phyloP scores from a whole-genome alignment of 2,113 vertebrate genomes.

The Myotis davidii region DNA sequence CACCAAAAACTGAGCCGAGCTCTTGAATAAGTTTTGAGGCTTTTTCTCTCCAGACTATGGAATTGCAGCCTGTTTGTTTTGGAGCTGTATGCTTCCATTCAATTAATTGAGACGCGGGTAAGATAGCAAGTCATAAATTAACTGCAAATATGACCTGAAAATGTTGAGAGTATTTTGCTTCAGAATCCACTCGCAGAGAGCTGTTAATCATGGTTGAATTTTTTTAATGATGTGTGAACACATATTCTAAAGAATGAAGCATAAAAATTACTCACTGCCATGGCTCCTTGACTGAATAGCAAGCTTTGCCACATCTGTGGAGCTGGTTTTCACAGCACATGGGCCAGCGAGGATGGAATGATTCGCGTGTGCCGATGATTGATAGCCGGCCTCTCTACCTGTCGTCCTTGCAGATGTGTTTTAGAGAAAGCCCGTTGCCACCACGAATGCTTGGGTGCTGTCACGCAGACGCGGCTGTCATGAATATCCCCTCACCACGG shows the following conservation, averaged over 20 bases:
- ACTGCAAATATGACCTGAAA: conserved; percentile 49
- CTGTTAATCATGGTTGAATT: conserved; percentile 22
- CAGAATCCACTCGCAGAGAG: neutral
- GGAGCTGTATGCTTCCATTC: conserved; percentile 28
- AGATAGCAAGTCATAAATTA: conserved; percentile 55
- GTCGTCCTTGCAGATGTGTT: conserved; percentile 77
- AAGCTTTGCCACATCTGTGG: conserved; percentile 6
- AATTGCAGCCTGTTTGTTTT: conserved; percentile 50
- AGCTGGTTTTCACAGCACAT: conserved; percentile 66
- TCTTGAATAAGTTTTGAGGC: conserved; percentile 34
- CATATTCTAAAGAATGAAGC: conserved; percentile 60
- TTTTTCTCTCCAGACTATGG: neutral
- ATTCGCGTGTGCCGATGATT: conserved; percentile 78
- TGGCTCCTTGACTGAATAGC: conserved; percentile 46
- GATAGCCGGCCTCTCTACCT: conserved; percentile 78
- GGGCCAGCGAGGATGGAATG: conserved; percentile 71
- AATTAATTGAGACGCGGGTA: neutral
- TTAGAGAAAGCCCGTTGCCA: conserved; percentile 74
- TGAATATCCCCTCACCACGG: conserved; percentile 77
- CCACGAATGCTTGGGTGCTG: conserved; percentile 79
- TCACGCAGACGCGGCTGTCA: conserved; percentile 73
- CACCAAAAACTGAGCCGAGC: neutral
- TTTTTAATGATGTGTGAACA: conserved; percentile 43
- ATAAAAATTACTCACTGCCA: conserved; percentile 18
- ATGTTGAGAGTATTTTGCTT: neutral